Percentiles rank a stretch among this genome's conserved stretches.
These are phyloP conservation scores for Cyprinodon variegatus DNA, from an alignment of 2,113 vertebrate genomes.

Conservation along the genomic window DNA sequence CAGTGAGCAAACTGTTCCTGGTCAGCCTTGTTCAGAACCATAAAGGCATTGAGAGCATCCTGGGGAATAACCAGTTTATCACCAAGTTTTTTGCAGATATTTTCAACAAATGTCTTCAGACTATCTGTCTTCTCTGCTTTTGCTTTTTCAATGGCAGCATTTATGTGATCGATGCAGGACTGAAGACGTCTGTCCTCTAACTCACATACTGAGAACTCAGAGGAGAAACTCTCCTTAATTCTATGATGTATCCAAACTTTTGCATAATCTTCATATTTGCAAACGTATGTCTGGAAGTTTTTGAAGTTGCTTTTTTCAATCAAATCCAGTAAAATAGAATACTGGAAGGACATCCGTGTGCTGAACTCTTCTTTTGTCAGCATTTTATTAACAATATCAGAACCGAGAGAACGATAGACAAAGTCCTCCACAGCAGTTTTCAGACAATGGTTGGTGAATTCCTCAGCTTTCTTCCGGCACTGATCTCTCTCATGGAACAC, in stretches of 20 bases:
- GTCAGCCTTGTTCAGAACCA: conserved; percentile 48
- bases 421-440: conserved; percentile 54
- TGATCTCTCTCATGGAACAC: conserved; percentile 64
- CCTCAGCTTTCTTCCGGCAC: conserved; percentile 70
- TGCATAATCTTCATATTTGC: conserved; percentile 37
- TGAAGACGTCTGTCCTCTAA: conserved; percentile 34
- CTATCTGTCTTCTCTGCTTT: background rate
- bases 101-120: conserved; percentile 50
- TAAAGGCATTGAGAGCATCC: conserved; percentile 53
- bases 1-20: conserved; percentile 56
- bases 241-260: conserved; percentile 36
- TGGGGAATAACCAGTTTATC: conserved; percentile 59
- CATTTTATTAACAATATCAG: conserved; percentile 63
- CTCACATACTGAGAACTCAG: background rate
- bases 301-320: background rate
- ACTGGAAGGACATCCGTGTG: conserved; percentile 52
- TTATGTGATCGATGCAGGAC: conserved; percentile 36
- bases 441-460: conserved; percentile 58
- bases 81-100: conserved; percentile 51
- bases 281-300: background rate
- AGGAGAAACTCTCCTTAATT: conserved; percentile 35
- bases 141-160: conserved; percentile 33
- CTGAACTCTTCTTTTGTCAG: conserved; percentile 27
- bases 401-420: conserved; percentile 51
- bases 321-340: conserved; percentile 56